A percentile compares a stretch with the other conserved stretches of the same genome.
phyloP scores from a whole-genome alignment of 1,140 invertebrate species.

The Drosophila biarmipes region DNA sequence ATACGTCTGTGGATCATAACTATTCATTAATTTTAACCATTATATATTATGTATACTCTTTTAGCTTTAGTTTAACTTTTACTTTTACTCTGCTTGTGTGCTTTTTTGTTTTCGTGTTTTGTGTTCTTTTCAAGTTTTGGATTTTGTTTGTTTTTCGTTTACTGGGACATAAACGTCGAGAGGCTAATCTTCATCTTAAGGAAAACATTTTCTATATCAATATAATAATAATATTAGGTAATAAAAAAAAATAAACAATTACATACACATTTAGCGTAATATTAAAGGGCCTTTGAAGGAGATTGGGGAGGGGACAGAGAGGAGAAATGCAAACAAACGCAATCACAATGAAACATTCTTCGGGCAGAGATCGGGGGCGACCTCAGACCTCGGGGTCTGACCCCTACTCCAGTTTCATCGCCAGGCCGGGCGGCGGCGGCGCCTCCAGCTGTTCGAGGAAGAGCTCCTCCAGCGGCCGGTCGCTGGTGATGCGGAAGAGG shows the following conservation, averaged over 20 bases:
- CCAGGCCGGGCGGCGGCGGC: slow-evolving; percentile 58
- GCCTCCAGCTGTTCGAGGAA: slow-evolving; percentile 74
- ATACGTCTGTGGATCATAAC: slow-evolving; percentile 42
- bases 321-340: slow-evolving; percentile 78
- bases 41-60: slow-evolving; percentile 23
- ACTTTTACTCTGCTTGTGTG: slow-evolving; percentile 24
- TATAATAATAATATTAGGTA: slow-evolving; percentile 66
- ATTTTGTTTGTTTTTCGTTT: slow-evolving; percentile 58
- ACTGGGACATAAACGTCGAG: slow-evolving; percentile 55
- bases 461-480: slow-evolving; percentile 86
- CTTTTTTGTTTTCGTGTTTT: slow-evolving; percentile 14
- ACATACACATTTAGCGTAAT: slow-evolving; percentile 59
- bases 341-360: slow-evolving; percentile 76
- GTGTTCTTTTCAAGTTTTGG: slow-evolving; percentile 35
- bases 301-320: slow-evolving; percentile 1
- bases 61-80: slow-evolving; percentile 42
- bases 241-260: slow-evolving; percentile 67
- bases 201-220: slow-evolving; percentile 74
- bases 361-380: neutral
- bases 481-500: slow-evolving; percentile 96
- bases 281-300: slow-evolving; percentile 18
- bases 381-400: neutral
- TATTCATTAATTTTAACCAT: slow-evolving; percentile 37
- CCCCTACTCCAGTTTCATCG: slow-evolving; percentile 47
- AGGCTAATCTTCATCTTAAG: slow-evolving; percentile 55